These are phyloP conservation scores for Trissolcus japonicus DNA, from an alignment of 2,888 invertebrate species.

Conservation along the genomic window DNA sequence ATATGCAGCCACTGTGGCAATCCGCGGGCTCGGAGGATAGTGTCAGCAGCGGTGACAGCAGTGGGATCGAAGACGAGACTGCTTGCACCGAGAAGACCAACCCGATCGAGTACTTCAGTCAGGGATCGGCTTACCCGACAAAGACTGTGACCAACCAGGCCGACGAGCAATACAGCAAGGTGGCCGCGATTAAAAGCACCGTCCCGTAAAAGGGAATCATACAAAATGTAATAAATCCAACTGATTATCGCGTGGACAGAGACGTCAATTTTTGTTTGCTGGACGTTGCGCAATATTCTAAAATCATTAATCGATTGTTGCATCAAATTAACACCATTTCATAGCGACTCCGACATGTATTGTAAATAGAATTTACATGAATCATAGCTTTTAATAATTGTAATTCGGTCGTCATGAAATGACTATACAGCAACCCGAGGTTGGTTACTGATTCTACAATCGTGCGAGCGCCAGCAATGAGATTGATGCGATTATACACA, in stretches of 20 bases:
- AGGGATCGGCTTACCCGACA: conserved; percentile 62
- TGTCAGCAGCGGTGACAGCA: conserved; percentile 22
- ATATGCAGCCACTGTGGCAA: conserved; percentile 42
- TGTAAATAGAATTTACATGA: conserved; percentile 42
- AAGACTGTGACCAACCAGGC: conserved; percentile 52
- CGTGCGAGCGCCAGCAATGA: neutral
- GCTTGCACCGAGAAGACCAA: conserved; percentile 51
- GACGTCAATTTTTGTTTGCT: neutral
- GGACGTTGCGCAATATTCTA: conserved; percentile 7
- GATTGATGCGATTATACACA: neutral
- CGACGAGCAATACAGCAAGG: conserved; percentile 72
- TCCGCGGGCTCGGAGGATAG: conserved; percentile 48
- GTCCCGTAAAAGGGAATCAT: conserved; percentile 62
- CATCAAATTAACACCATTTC: conserved; percentile 6
- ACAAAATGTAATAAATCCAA: neutral
- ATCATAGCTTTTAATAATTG: conserved; percentile 33
- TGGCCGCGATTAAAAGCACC: conserved; percentile 68
- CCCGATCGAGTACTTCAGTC: conserved; percentile 59
- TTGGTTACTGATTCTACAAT: conserved; percentile 12
- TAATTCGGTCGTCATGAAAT: conserved; percentile 23
- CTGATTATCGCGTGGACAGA: conserved; percentile 10
- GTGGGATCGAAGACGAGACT: conserved; percentile 23
- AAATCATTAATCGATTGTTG: conserved; percentile 6
- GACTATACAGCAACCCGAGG: conserved; percentile 4
- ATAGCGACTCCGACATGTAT: conserved; percentile 16